A percentile compares a stretch with the other conserved stretches of the same genome.
Evolutionary conservation across 2,888 invertebrate genomes (phyloP).

Genomic region (Eutolmus rufibarbis): DNA sequence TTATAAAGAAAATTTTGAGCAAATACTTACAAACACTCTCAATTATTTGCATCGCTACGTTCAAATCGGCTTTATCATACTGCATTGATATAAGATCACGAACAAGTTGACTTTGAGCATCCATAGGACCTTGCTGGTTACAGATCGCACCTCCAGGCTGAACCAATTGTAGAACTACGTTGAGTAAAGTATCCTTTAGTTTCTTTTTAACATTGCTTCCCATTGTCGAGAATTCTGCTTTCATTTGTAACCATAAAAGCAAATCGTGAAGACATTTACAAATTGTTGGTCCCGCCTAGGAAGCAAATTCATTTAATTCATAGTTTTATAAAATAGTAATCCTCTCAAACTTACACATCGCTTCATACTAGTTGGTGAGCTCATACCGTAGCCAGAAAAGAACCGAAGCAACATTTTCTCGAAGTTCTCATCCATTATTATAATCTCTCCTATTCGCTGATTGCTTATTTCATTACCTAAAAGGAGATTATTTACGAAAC

Average conservation of each 20-base stretch:
- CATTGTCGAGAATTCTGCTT: conserved; percentile 68
- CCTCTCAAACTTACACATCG: conserved; percentile 56
- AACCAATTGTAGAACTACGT: conserved; percentile 75
- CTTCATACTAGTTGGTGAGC: conserved; percentile 59
- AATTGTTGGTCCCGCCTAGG: conserved; percentile 77
- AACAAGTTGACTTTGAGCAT: conserved; percentile 77
- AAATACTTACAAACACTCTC: conserved; percentile 72
- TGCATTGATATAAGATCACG: conserved; percentile 69
- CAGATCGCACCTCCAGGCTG: conserved; percentile 72
- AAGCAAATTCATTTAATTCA: conserved; percentile 43
- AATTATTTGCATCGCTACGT: conserved; percentile 75
- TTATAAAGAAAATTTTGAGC: background rate
- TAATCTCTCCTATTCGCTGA: conserved; percentile 65
- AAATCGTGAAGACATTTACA: conserved; percentile 77
- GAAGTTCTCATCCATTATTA: conserved; percentile 71
- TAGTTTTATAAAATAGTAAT: background rate
- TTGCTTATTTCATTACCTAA: conserved; percentile 52
- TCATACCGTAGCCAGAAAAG: conserved; percentile 70
- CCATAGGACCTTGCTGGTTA: conserved; percentile 72
- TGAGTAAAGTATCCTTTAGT: conserved; percentile 67
- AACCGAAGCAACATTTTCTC: conserved; percentile 71
- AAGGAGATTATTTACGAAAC: conserved; percentile 45
- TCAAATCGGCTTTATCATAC: conserved; percentile 73
- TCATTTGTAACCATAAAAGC: conserved; percentile 72
- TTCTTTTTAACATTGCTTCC: conserved; percentile 66